phyloP scores from a whole-genome alignment of 92 coral and sea anemone species.

The Scolanthus callimorphus region DNA sequence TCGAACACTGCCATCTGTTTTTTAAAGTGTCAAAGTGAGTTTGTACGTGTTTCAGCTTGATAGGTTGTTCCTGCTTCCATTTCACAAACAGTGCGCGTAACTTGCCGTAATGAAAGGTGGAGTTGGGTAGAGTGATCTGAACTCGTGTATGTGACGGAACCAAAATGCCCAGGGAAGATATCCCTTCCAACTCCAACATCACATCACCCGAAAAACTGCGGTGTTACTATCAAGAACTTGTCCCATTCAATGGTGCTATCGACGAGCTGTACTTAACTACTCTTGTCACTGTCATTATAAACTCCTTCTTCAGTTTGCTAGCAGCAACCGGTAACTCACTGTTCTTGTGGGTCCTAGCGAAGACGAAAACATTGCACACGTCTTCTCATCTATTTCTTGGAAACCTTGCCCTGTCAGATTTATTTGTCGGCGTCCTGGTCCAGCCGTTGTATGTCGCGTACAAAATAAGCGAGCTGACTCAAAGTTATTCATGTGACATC shows the following conservation, averaged over 20 bases:
- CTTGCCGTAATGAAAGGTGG: too few species aligned
- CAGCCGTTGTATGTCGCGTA: slow-evolving; percentile 25
- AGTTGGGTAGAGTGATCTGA: too few species aligned
- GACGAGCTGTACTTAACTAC: not conserved
- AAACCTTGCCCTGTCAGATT: slow-evolving; percentile 25
- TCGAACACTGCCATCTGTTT: too few species aligned
- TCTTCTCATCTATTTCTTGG: slow-evolving; percentile 24
- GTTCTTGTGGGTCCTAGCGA: slow-evolving; percentile 11
- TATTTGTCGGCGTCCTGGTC: slow-evolving; percentile 18
- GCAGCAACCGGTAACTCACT: slow-evolving; percentile 13
- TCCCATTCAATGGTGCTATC: not conserved
- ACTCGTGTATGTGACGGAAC: too few species aligned
- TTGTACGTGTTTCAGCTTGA: too few species aligned
- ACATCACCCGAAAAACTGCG: not conserved
- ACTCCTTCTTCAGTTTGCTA: not conserved
- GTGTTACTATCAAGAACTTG: not conserved
- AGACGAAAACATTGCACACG: slow-evolving; percentile 1
- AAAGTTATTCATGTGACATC: slow-evolving; percentile 10
- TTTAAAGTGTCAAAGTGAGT: too few species aligned
- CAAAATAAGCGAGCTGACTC: slow-evolving; percentile 14
- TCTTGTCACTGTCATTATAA: not conserved
- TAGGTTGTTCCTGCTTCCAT: too few species aligned
- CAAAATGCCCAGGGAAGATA: too few species aligned
- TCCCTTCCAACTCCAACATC: too few species aligned
- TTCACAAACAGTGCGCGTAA: too few species aligned